Percentiles rank a stretch among this genome's conserved stretches.
These are phyloP conservation scores for Brachystomella parvula DNA, from an alignment of 1,140 invertebrate species.

Conservation along the genomic window DNA sequence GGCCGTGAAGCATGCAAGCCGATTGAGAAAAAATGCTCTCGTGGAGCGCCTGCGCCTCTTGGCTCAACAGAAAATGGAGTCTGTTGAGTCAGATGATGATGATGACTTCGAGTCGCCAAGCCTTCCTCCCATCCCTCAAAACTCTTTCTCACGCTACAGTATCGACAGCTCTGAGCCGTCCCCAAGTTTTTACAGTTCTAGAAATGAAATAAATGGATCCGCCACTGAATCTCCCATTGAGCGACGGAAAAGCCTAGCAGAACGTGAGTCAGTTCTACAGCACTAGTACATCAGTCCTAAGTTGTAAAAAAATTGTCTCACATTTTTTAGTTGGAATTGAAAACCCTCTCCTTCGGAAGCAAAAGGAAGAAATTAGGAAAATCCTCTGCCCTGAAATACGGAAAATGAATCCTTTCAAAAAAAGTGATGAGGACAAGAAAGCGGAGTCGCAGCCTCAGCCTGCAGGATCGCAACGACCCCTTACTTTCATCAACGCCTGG, in stretches of 20 bases:
- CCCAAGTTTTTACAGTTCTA: too few species aligned
- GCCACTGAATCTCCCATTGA: too few species aligned
- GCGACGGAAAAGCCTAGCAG: too few species aligned
- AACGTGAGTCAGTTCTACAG: slow-evolving; percentile 32
- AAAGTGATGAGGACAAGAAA: not conserved
- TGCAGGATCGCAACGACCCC: slow-evolving; percentile 16
- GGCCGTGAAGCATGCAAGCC: slow-evolving; percentile 76
- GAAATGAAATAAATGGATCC: too few species aligned
- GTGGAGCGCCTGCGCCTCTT: slow-evolving; percentile 52
- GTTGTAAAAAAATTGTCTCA: not conserved
- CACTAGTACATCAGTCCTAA: too few species aligned
- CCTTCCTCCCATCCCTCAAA: too few species aligned
- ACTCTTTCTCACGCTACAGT: too few species aligned
- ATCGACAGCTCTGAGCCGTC: too few species aligned
- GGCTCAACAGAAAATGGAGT: slow-evolving; percentile 40
- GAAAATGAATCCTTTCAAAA: slow-evolving; percentile 33
- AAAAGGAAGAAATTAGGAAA: slow-evolving; percentile 34
- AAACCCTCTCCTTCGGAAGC: slow-evolving; percentile 32
- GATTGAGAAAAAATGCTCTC: slow-evolving; percentile 63
- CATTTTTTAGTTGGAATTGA: slow-evolving; percentile 16
- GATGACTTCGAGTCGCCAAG: slow-evolving; percentile 40
- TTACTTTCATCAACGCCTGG: slow-evolving; percentile 34
- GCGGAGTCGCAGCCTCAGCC: not conserved
- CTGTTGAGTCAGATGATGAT: slow-evolving; percentile 39
- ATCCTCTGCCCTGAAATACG: not conserved